These are phyloP conservation scores for Conomelus anceps DNA, from an alignment of 2,888 invertebrate species.

Conservation along the genomic window DNA sequence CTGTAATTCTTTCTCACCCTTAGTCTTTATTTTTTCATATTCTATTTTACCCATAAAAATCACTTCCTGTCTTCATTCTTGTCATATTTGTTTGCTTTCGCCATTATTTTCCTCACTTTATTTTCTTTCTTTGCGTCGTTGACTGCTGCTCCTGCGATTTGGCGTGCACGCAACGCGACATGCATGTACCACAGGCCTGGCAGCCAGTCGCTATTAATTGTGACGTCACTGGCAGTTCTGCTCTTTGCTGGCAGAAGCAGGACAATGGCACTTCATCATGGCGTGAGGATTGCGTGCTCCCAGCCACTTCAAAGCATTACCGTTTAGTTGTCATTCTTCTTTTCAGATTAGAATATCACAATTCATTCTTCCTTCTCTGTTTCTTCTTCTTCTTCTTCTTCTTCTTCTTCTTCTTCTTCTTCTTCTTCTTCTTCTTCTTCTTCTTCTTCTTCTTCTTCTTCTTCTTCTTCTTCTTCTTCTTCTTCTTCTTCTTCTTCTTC, in stretches of 20 bases:
- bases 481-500: neutral
- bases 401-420: no score
- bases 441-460: neutral
- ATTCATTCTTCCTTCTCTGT: neutral
- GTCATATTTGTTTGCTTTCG: neutral
- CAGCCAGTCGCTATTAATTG: constrained; percentile 2
- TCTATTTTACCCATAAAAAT: no score
- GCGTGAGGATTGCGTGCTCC: neutral
- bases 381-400: no score
- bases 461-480: neutral
- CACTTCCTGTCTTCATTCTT: no score
- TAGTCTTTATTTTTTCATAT: no score
- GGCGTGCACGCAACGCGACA: neutral
- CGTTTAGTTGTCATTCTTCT: neutral
- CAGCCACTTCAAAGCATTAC: neutral
- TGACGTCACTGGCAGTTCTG: constrained; percentile 1
- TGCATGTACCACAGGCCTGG: neutral
- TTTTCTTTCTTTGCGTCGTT: neutral
- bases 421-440: no score
- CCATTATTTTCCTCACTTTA: neutral
- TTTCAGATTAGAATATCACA: neutral
- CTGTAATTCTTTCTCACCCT: no score
- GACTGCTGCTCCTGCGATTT: neutral
- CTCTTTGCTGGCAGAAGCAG: neutral
- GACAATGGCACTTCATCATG: neutral